Conservation (phyloP, 2,888 invertebrate genomes). For the Perizoma affinitatum region DNA sequence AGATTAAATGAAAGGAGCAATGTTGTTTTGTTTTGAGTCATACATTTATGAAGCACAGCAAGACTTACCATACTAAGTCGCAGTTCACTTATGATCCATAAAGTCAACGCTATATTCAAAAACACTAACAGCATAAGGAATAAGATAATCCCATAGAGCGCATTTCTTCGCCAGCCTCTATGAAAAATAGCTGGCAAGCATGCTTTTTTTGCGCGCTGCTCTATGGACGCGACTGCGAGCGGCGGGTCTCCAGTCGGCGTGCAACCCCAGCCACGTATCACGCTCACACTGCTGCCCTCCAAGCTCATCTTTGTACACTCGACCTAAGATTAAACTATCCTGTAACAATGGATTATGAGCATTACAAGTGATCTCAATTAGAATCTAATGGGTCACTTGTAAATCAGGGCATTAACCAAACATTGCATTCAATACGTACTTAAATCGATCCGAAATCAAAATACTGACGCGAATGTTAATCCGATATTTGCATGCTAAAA, state of each 20-base stretch:
- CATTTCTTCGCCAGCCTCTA: constrained; percentile 95
- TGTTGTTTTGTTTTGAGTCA: too few relatives aligned
- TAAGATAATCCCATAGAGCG: constrained; percentile 93
- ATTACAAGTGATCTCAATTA: constrained; percentile 53
- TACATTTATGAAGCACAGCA: neutral
- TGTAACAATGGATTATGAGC: constrained; percentile 58
- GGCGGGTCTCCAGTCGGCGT: constrained; percentile 73
- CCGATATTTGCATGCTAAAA: constrained; percentile 38
- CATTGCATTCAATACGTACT: constrained; percentile 26
- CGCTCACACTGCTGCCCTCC: constrained; percentile 55
- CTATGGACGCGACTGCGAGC: constrained; percentile 46
- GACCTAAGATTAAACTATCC: constrained; percentile 37
- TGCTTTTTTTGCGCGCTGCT: constrained; percentile 42
- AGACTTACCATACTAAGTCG: constrained; percentile 95
- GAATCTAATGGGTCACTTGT: constrained; percentile 41
- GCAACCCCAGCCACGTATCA: constrained; percentile 73
- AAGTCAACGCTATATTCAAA: constrained; percentile 96
- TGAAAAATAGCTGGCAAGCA: constrained; percentile 60
- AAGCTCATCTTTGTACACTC: constrained; percentile 50
- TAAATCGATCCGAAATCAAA: constrained; percentile 27
- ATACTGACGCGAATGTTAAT: constrained; percentile 25
- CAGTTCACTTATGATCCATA: constrained; percentile 98
- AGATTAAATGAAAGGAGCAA: neutral
- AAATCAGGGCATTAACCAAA: constrained; percentile 30
- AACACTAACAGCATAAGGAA: constrained; percentile 94